Evolutionary conservation across 2,888 invertebrate species (phyloP).

Genomic region (Mythimna albipuncta): DNA sequence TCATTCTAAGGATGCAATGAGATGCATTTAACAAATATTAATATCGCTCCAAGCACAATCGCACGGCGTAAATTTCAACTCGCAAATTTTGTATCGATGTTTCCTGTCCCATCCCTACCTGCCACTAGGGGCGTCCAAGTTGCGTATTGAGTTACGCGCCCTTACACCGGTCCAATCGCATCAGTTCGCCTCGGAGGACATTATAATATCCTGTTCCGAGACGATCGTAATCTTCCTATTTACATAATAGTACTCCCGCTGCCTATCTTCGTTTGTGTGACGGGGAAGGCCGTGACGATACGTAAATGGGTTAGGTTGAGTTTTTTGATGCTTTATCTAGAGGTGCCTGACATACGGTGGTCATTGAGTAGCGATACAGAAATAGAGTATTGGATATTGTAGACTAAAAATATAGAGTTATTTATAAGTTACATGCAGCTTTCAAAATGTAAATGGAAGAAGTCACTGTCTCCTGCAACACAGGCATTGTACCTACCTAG

Average conservation of each 20-base stretch:
- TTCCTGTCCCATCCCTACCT: conserved; percentile 62
- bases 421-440: too few relatives aligned
- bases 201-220: conserved; percentile 82
- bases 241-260: conserved; percentile 82
- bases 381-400: too few relatives aligned
- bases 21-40: too few relatives aligned
- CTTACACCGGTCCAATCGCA: conserved; percentile 83
- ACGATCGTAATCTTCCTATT: conserved; percentile 82
- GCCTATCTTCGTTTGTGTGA: conserved; percentile 64
- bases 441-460: too few relatives aligned
- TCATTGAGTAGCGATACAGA: neutral
- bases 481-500: too few relatives aligned
- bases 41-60: too few relatives aligned
- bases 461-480: too few relatives aligned
- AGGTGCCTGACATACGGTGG: too few relatives aligned
- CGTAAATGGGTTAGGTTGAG: conserved; percentile 33
- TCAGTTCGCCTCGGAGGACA: conserved; percentile 75
- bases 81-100: conserved; percentile 5
- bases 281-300: conserved; percentile 34
- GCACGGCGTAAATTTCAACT: neutral
- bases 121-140: conserved; percentile 83
- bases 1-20: too few relatives aligned
- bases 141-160: conserved; percentile 88
- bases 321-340: neutral
- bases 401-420: too few relatives aligned